Evolutionary conservation across 2,797 vertebrate species (phyloP), one percentile per base, ranked within the genome.

Genomic region (Echiichthys vipera): DNA sequence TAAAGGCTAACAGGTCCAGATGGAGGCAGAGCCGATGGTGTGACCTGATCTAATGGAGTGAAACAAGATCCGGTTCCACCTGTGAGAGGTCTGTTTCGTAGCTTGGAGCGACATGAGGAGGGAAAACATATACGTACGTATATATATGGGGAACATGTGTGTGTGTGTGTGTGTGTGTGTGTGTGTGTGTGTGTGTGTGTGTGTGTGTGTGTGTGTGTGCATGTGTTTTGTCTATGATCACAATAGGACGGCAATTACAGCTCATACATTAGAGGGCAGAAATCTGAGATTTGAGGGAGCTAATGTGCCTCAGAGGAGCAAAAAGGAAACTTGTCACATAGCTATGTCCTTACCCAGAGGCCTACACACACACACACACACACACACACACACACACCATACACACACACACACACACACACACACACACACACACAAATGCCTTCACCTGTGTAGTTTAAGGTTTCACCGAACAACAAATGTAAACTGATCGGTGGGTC

Each of bases 401-500:
- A 1, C n/a, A 2, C 61, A 27, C 6, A 10, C 14, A 73, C 71
- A 69, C 63, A 67, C 63, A 58, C 46, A 67, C 53, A 57, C 63
- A 49, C 42, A 63, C 27, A 65, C 64, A 65, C 61, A 55, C 27
- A 71, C 65, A 66, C 47, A 59, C n/a, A 39, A n/a, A 46, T 4
- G 0, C n/a, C 20, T 45, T 50, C 45, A 29, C 10, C 7, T 4
- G 27, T 17, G 40, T 8, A 63, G 86, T 80, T 75, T 86, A 77
- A 64, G 58, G 80, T 89, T 88, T 78, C 84, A 0, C 61, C 10
- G 7, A 70, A 79, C 71, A 83, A 78, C 42, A 24, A 53, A 67
- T 65, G 84, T 78, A 89, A 87, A 69, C 72, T 0, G 78, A 88
- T 80, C 78, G 27, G 69, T 14, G 27, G 43, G 62, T 78, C 82